These are phyloP conservation scores for Standfussiana lucernea DNA, from an alignment of 2,888 invertebrate species.

Conservation along the genomic window DNA sequence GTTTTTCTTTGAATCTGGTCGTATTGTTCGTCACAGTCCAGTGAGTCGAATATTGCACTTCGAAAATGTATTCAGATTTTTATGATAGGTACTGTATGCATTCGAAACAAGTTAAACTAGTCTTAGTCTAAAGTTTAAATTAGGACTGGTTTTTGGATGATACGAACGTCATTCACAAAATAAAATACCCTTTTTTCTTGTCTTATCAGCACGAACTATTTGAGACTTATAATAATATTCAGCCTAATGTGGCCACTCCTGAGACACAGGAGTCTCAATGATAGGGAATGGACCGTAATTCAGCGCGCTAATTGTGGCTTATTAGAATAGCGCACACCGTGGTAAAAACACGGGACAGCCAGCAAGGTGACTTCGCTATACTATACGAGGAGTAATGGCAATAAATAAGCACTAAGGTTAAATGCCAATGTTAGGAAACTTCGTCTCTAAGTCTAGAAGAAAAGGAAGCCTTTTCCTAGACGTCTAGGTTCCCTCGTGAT, in stretches of 20 bases:
- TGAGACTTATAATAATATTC: neutral
- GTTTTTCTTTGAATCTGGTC: neutral
- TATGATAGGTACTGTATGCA: neutral
- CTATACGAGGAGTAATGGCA: neutral
- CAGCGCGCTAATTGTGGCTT: neutral
- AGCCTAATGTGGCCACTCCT: neutral
- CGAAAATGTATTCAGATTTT: neutral
- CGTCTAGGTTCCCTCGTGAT: constrained; percentile 24
- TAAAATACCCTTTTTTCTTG: neutral
- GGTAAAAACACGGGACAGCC: neutral
- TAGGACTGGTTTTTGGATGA: constrained; percentile 4
- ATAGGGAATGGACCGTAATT: neutral
- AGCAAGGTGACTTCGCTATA: neutral
- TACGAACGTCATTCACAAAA: too few relatives aligned
- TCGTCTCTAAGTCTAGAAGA: constrained; percentile 22
- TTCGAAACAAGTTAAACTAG: neutral
- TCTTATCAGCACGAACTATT: neutral
- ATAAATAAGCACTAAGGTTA: constrained; percentile 17
- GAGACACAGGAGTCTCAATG: neutral
- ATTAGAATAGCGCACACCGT: neutral
- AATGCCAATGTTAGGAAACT: constrained; percentile 22
- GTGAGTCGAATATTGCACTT: neutral
- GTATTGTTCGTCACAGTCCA: neutral
- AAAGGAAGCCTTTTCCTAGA: constrained; percentile 44
- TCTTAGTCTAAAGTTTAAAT: neutral